Evolutionary conservation across 2,888 invertebrate genomes (phyloP).

Genomic region (Loripinus fragilis): DNA sequence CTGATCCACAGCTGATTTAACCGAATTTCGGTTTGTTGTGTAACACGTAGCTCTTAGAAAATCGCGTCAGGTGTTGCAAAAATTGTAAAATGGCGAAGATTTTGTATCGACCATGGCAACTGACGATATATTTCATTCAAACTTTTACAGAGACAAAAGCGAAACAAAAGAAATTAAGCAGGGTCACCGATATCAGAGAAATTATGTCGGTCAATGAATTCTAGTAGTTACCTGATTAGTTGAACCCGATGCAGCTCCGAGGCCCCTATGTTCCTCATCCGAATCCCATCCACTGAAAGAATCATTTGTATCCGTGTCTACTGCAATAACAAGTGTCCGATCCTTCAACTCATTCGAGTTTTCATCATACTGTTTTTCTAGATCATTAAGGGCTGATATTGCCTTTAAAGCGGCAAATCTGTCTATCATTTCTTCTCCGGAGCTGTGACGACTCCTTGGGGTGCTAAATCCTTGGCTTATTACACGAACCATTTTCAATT

Average conservation of each 20-base stretch:
- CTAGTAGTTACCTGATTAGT: slow-evolving; percentile 45
- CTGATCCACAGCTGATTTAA: slow-evolving; percentile 64
- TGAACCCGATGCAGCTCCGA: not conserved
- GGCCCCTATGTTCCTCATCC: slow-evolving; percentile 34
- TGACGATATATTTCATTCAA: slow-evolving; percentile 12
- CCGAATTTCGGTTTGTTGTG: slow-evolving; percentile 47
- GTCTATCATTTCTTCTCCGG: slow-evolving; percentile 70
- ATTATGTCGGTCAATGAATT: slow-evolving; percentile 63
- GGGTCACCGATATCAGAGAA: slow-evolving; percentile 30
- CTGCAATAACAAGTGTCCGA: slow-evolving; percentile 46
- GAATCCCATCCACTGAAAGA: slow-evolving; percentile 56
- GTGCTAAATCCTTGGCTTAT: slow-evolving; percentile 67
- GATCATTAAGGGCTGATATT: slow-evolving; percentile 50
- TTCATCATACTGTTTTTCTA: slow-evolving; percentile 31
- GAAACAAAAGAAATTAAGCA: slow-evolving; percentile 14
- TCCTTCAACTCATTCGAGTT: slow-evolving; percentile 16
- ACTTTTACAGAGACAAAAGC: not conserved
- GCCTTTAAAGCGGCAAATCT: slow-evolving; percentile 65
- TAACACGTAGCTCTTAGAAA: slow-evolving; percentile 4
- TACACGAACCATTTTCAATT: slow-evolving; percentile 67
- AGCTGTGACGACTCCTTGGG: slow-evolving; percentile 70
- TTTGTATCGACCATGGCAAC: not conserved
- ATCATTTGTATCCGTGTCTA: slow-evolving; percentile 59
- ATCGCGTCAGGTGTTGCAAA: not conserved
- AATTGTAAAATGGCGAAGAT: not conserved